These are phyloP conservation scores for Clupea harengus DNA, from an alignment of 2,113 vertebrate species.

Conservation along the genomic window DNA sequence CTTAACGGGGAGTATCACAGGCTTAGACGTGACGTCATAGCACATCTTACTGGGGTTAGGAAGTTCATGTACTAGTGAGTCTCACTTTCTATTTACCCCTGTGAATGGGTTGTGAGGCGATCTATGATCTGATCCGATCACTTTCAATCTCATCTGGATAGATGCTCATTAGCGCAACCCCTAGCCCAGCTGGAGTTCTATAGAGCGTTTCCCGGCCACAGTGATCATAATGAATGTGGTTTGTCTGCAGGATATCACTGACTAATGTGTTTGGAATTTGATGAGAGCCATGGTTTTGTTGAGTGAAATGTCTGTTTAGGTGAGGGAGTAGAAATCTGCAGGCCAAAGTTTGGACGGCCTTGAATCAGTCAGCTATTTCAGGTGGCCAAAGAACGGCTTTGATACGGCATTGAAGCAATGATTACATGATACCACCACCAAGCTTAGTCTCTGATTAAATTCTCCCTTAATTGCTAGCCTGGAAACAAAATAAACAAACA, in stretches of 20 bases:
- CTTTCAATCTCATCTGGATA: neutral
- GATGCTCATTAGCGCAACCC: neutral
- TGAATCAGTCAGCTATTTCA: slow-evolving; percentile 12
- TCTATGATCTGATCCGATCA: neutral
- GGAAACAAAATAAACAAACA: neutral
- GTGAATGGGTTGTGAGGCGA: neutral
- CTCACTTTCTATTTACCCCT: too few species aligned
- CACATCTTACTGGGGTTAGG: neutral
- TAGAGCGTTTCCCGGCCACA: neutral
- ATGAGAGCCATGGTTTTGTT: neutral
- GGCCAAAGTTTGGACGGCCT: neutral
- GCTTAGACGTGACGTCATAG: neutral
- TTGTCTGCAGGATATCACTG: neutral
- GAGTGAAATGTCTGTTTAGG: neutral
- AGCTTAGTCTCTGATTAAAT: neutral
- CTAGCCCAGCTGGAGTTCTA: neutral
- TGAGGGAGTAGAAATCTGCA: neutral
- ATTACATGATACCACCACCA: neutral
- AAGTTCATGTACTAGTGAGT: neutral
- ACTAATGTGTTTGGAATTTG: neutral
- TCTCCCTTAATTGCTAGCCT: neutral
- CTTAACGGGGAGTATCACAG: neutral
- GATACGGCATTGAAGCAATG: neutral
- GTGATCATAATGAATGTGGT: neutral
- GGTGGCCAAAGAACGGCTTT: neutral